A percentile compares a stretch with the other conserved stretches of the same genome.
Conservation (phyloP, 2,113 vertebrate genomes). For the Myrmophylax atrothorax region DNA sequence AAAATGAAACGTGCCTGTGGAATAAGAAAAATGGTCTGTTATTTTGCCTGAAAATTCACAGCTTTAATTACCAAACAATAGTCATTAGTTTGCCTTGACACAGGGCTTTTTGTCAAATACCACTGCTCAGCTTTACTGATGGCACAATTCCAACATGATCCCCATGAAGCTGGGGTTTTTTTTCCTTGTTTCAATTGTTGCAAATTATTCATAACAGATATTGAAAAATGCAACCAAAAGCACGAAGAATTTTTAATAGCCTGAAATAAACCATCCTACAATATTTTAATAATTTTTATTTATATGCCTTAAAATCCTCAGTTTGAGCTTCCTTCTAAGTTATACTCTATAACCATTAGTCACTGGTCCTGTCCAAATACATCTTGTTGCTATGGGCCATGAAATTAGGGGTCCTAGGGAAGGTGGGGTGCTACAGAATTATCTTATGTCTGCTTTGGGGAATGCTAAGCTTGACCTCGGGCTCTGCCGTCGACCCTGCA, state of each 20-base stretch:
- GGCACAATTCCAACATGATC: neutral
- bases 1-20: neutral
- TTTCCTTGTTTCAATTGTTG: neutral
- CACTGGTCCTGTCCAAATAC: neutral
- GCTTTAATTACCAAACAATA: constrained; percentile 47
- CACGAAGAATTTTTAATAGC: neutral
- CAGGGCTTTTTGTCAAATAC: constrained; percentile 37
- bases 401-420: neutral
- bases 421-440: neutral
- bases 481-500: neutral
- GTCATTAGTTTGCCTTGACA: constrained; percentile 27
- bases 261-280: neutral
- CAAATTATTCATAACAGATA: neutral
- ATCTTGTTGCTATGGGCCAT: neutral
- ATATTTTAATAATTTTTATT: neutral
- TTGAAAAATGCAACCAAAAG: neutral
- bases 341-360: neutral
- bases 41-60: constrained; percentile 20
- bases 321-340: neutral
- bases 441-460: neutral
- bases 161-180: neutral
- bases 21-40: neutral
- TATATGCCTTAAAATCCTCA: neutral
- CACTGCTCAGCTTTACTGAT: neutral
- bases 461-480: neutral